Conservation (phyloP, 2,888 invertebrate species). For the Teleogryllus oceanicus region DNA sequence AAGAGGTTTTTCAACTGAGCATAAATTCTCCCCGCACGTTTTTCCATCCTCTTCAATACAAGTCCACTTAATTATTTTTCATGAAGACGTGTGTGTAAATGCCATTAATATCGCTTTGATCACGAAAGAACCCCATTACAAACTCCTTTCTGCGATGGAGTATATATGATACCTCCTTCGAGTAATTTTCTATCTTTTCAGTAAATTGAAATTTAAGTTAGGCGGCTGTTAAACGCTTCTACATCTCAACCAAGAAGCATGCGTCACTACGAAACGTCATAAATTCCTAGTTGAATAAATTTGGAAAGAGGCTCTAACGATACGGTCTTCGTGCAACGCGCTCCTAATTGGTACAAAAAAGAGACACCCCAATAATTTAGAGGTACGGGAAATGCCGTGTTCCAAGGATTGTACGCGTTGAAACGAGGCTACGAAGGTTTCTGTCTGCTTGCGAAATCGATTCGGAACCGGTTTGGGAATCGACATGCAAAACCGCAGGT, state of each 20-base stretch:
- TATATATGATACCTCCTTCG: neutral
- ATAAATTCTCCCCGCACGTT: too few species aligned
- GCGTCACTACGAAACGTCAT: neutral
- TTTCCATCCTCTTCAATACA: too few species aligned
- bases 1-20: too few species aligned
- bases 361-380: neutral
- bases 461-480: neutral
- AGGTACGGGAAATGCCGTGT: neutral
- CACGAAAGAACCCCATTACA: too few species aligned
- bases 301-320: neutral
- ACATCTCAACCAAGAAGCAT: neutral
- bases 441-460: slow-evolving; percentile 1
- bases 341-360: neutral
- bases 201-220: neutral
- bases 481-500: neutral
- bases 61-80: too few species aligned
- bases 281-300: neutral
- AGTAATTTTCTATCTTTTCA: neutral
- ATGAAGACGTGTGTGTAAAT: too few species aligned
- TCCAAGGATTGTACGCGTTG: neutral
- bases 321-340: neutral
- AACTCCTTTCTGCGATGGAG: too few species aligned
- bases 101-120: too few species aligned
- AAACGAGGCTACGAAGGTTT: neutral
- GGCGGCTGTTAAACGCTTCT: neutral